Conservation (phyloP, 2,797 vertebrate species). For the Tragelaphus eurycerus region DNA sequence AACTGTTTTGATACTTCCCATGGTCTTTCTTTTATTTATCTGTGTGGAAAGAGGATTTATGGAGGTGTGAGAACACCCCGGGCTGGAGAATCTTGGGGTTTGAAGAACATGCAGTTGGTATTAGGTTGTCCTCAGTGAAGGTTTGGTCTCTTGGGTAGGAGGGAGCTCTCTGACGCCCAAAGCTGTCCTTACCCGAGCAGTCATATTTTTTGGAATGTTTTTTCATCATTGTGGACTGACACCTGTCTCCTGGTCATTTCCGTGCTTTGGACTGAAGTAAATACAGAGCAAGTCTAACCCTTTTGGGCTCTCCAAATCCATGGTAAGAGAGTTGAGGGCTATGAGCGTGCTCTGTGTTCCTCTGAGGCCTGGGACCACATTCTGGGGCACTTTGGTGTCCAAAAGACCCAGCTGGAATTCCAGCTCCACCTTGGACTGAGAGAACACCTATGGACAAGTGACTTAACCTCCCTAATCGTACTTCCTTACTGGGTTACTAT, state of each 20-base stretch:
- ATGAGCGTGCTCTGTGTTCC: not conserved
- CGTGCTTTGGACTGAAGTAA: not conserved
- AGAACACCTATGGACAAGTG: not conserved
- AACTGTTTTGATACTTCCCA: not conserved
- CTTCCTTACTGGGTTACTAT: not conserved
- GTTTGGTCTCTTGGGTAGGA: not conserved
- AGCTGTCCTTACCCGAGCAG: not conserved
- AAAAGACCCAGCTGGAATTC: not conserved
- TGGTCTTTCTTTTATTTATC: not conserved
- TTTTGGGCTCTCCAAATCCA: not conserved
- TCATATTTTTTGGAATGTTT: not conserved
- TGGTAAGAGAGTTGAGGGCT: not conserved
- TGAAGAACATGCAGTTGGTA: not conserved
- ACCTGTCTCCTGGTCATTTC: not conserved
- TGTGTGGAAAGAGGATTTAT: not conserved
- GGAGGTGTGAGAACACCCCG: not conserved
- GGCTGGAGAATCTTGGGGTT: not conserved
- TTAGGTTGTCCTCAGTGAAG: not conserved
- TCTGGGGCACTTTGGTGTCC: not conserved
- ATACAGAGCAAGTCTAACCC: not conserved
- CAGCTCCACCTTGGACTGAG: not conserved
- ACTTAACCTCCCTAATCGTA: not conserved
- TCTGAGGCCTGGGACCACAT: not conserved
- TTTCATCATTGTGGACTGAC: not conserved
- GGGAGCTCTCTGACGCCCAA: not conserved